phyloP scores from a whole-genome alignment of 2,797 vertebrate genomes.

The Phaenicophaeus curvirostris region DNA sequence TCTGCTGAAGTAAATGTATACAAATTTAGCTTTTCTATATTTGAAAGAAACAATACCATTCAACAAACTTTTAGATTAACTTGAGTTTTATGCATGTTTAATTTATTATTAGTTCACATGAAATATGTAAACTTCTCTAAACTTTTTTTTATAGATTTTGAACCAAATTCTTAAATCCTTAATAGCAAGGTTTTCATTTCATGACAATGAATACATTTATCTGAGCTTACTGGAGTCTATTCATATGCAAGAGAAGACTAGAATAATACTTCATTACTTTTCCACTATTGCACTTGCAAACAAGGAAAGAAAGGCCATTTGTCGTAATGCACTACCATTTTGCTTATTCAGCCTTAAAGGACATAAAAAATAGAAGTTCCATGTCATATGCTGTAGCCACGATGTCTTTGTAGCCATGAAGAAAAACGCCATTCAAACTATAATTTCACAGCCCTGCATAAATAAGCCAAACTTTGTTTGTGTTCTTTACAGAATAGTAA shows the following conservation, averaged over 20 bases:
- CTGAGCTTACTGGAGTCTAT: neutral
- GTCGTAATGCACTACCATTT: neutral
- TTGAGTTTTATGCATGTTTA: neutral
- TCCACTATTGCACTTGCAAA: neutral
- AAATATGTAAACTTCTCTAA: neutral
- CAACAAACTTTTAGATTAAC: neutral
- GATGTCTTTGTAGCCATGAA: neutral
- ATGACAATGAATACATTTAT: neutral
- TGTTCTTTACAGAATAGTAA: neutral
- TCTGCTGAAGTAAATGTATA: conserved; percentile 22
- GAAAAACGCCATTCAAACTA: neutral
- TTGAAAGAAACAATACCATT: neutral
- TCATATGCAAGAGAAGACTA: neutral
- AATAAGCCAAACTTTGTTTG: neutral
- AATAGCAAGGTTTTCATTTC: neutral
- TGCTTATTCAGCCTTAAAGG: neutral
- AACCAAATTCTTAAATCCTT: neutral
- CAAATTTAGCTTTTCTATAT: neutral
- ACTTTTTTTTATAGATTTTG: neutral
- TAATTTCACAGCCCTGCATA: neutral
- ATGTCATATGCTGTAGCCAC: neutral
- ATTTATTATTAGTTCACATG: neutral
- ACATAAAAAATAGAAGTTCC: neutral
- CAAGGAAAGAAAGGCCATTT: neutral
- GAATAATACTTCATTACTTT: neutral